Percentiles rank a stretch among this genome's conserved stretches.
These are phyloP conservation scores for Morpho achilles DNA, from an alignment of 2,888 invertebrate species.

Conservation along the genomic window DNA sequence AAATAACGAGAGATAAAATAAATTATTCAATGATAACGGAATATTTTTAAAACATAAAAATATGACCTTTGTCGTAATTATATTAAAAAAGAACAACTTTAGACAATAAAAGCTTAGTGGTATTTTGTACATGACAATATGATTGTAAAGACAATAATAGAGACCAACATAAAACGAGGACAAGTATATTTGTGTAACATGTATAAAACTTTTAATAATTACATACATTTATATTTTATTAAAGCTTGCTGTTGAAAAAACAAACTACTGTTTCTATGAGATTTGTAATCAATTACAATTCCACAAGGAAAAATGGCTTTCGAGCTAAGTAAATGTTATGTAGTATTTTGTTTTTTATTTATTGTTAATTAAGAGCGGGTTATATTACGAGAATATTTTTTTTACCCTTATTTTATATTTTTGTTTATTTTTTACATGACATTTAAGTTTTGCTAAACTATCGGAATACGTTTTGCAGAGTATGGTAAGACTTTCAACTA, in stretches of 20 bases:
- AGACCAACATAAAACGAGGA: slow-evolving; percentile 46
- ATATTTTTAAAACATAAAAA: slow-evolving; percentile 9
- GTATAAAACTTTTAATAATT: slow-evolving; percentile 17
- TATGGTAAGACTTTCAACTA: too few species aligned
- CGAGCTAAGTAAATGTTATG: too few species aligned
- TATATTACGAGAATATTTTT: too few species aligned
- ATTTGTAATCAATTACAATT: too few species aligned
- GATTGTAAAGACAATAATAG: slow-evolving; percentile 51
- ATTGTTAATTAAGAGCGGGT: too few species aligned
- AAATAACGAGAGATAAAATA: slow-evolving; percentile 4
- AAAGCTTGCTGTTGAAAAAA: background rate
- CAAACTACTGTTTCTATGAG: too few species aligned
- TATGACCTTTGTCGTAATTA: slow-evolving; percentile 10
- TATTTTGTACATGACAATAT: slow-evolving; percentile 52
- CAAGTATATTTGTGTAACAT: slow-evolving; percentile 28
- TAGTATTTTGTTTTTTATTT: too few species aligned
- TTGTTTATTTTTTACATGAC: too few species aligned
- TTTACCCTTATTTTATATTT: too few species aligned
- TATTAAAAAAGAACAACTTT: slow-evolving; percentile 10
- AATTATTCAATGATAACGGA: slow-evolving; percentile 4
- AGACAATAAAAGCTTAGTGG: slow-evolving; percentile 16
- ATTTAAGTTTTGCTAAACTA: too few species aligned
- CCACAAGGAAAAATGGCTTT: too few species aligned
- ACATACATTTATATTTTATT: slow-evolving; percentile 8
- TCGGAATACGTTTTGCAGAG: too few species aligned